Percentiles rank a stretch among this genome's conserved stretches.
Conservation (phyloP, 1,140 invertebrate species). For the Rhynchophorus ferrugineus region DNA sequence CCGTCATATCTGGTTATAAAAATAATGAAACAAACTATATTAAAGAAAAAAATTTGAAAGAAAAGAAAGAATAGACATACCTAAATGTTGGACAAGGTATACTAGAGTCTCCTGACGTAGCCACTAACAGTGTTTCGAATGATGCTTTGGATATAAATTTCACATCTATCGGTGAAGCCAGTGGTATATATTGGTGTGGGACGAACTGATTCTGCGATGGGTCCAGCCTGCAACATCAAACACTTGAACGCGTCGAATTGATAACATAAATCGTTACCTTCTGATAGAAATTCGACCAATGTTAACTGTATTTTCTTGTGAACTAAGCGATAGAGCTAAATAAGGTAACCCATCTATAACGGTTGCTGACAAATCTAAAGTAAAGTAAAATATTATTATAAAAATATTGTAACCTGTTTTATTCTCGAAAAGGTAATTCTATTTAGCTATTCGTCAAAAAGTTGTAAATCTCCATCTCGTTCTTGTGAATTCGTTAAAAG, state of each 20-base stretch:
- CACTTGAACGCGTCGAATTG: too few species aligned
- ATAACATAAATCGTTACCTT: constrained; percentile 1
- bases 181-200: constrained; percentile 8
- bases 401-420: background rate
- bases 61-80: constrained; percentile 3
- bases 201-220: background rate
- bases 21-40: background rate
- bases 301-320: background rate
- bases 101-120: constrained; percentile 1
- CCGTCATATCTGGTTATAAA: constrained; percentile 15
- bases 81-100: constrained; percentile 6
- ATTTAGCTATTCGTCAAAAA: too few species aligned
- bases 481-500: too few species aligned
- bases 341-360: constrained; percentile 1
- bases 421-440: too few species aligned
- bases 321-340: constrained; percentile 6
- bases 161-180: background rate
- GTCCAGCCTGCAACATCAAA: constrained; percentile 5
- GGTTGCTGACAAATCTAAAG: constrained; percentile 5
- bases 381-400: background rate
- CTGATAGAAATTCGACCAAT: constrained; percentile 4
- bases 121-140: constrained; percentile 6
- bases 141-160: constrained; percentile 5
- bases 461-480: too few species aligned
- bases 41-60: background rate